Evolutionary conservation across 2,113 vertebrate genomes (phyloP).

Genomic region (Puntigrus tetrazona): DNA sequence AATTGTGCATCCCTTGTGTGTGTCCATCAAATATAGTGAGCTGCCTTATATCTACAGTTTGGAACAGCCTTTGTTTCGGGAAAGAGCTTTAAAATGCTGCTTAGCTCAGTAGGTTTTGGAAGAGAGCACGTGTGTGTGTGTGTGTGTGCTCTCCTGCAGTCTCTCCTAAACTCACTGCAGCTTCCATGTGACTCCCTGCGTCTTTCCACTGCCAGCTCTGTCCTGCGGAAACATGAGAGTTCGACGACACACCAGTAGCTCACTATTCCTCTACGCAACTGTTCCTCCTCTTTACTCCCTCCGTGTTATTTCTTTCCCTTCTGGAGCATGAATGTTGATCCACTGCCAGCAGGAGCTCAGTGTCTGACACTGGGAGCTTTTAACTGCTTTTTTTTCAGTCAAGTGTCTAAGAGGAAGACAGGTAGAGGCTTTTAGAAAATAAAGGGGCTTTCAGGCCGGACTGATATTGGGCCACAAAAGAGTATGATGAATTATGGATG

Average conservation of each 20-base stretch:
- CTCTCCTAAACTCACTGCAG: slow-evolving; percentile 19
- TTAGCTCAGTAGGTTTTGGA: neutral
- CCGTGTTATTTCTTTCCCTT: neutral
- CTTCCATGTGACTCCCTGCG: neutral
- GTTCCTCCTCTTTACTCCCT: neutral
- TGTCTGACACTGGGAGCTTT: slow-evolving; percentile 9
- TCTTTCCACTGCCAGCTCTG: slow-evolving; percentile 22
- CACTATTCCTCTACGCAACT: neutral
- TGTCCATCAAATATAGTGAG: neutral
- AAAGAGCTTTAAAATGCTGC: neutral
- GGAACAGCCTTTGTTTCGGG: neutral
- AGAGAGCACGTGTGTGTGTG: neutral
- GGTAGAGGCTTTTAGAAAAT: slow-evolving; percentile 36
- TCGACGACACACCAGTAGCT: neutral
- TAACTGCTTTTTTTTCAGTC: slow-evolving; percentile 21
- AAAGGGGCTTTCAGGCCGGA: slow-evolving; percentile 66
- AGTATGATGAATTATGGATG: slow-evolving; percentile 77
- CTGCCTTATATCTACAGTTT: neutral
- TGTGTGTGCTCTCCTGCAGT: neutral
- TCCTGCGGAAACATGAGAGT: slow-evolving; percentile 1
- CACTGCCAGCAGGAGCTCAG: slow-evolving; percentile 23
- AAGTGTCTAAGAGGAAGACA: slow-evolving; percentile 17
- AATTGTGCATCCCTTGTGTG: neutral
- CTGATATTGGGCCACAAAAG: slow-evolving; percentile 62
- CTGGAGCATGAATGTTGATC: slow-evolving; percentile 9